Percentiles rank a stretch among this genome's conserved stretches.
These are phyloP conservation scores for Clarias pachynema DNA, from an alignment of 2,797 vertebrate species.

Conservation along the genomic window DNA sequence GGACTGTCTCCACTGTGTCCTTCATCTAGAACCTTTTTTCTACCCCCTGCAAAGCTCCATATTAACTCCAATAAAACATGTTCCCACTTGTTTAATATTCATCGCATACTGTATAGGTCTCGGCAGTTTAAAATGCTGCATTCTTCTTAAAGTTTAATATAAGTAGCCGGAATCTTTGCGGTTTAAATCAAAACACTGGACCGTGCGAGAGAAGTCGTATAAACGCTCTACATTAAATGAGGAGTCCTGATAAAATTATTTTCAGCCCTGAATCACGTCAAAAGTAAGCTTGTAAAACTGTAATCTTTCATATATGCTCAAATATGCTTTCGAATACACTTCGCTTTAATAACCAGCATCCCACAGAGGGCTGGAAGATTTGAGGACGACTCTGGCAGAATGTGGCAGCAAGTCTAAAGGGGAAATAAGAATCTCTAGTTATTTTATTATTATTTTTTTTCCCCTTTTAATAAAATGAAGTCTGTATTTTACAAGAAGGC, in stretches of 20 bases:
- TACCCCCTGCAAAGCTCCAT: neutral
- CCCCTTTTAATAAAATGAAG: neutral
- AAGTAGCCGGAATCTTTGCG: neutral
- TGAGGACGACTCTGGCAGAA: neutral
- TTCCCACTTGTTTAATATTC: neutral
- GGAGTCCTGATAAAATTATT: neutral
- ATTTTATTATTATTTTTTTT: neutral
- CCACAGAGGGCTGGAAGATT: neutral
- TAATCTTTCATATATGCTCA: neutral
- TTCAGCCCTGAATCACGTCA: neutral
- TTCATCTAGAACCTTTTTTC: neutral
- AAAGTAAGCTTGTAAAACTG: neutral
- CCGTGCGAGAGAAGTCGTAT: neutral
- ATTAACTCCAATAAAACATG: neutral
- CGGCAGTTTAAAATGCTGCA: neutral
- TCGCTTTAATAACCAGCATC: slow-evolving; percentile 3
- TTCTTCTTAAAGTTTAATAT: neutral
- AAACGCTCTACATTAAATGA: neutral
- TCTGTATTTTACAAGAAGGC: neutral
- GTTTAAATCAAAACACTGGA: neutral
- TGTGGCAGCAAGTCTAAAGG: neutral
- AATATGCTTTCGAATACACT: slow-evolving; percentile 11
- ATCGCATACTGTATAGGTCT: neutral
- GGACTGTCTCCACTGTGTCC: neutral
- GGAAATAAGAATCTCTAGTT: neutral